These are phyloP conservation scores for Hylia prasina DNA, from an alignment of 2,113 vertebrate genomes.

Conservation along the genomic window DNA sequence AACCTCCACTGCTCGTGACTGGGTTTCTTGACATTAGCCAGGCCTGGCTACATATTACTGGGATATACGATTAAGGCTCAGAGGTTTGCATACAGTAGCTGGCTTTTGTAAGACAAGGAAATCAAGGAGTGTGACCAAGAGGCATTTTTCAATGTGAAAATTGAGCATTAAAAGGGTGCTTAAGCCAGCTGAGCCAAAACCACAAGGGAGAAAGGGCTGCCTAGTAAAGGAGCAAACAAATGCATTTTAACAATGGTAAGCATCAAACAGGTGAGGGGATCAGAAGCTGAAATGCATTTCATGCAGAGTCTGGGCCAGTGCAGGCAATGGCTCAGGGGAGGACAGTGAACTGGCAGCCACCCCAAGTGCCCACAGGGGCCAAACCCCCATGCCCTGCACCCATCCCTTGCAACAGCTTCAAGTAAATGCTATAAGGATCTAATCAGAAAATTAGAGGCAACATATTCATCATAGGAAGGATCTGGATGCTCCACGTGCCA, in stretches of 20 bases:
- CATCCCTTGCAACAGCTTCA: neutral
- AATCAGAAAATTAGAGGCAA: neutral
- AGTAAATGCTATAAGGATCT: neutral
- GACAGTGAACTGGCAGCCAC: neutral
- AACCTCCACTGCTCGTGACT: neutral
- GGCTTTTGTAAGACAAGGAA: conserved; percentile 25
- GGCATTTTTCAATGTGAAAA: conserved; percentile 40
- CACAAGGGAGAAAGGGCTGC: neutral
- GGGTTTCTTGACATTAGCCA: conserved; percentile 46
- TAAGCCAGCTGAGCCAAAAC: neutral
- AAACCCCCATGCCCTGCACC: neutral
- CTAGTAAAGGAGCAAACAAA: neutral
- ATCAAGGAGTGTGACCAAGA: neutral
- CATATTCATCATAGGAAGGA: neutral
- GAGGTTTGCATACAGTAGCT: conserved; percentile 42
- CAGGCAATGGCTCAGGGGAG: neutral
- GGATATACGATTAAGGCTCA: conserved; percentile 30
- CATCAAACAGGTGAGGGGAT: neutral
- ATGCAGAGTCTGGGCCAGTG: neutral
- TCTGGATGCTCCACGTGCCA: neutral
- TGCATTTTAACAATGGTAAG: neutral
- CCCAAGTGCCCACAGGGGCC: fast-evolving
- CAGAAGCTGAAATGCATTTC: neutral
- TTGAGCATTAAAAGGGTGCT: neutral
- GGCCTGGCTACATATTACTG: conserved; percentile 12